phyloP scores from a whole-genome alignment of 2,888 invertebrate genomes.

The Nebria brevicollis region DNA sequence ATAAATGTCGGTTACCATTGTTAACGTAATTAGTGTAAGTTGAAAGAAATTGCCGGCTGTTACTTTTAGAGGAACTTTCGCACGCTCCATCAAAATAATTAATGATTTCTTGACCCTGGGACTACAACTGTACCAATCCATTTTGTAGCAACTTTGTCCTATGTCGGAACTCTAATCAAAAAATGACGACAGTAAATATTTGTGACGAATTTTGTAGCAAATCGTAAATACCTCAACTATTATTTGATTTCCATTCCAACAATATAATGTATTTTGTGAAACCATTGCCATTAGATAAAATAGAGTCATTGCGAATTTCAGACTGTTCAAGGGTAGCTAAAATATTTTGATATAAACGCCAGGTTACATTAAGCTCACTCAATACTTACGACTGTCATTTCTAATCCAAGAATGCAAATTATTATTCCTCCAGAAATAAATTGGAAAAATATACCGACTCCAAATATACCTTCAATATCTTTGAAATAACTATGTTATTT shows the following conservation, averaged over 20 bases:
- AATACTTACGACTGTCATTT: conserved; percentile 6
- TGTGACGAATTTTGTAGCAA: not conserved
- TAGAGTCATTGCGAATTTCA: conserved; percentile 3
- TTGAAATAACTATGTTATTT: not conserved
- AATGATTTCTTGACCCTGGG: conserved; percentile 17
- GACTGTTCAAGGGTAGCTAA: not conserved
- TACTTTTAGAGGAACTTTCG: conserved; percentile 15
- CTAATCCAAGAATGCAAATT: not conserved
- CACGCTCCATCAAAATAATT: conserved; percentile 23
- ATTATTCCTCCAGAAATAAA: conserved; percentile 12
- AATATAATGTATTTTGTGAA: conserved; percentile 5
- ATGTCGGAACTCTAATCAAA: conserved; percentile 22
- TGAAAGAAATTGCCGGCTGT: conserved; percentile 24
- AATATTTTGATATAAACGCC: not conserved
- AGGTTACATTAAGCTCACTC: not conserved
- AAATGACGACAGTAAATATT: too few species aligned
- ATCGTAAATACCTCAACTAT: not conserved
- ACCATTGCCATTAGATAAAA: conserved; percentile 6
- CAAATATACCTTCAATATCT: not conserved
- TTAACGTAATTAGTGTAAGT: conserved; percentile 9
- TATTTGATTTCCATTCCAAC: conserved; percentile 3
- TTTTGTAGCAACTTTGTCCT: conserved; percentile 23
- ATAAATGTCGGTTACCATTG: not conserved
- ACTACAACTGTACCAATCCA: conserved; percentile 32
- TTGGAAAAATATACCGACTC: conserved; percentile 5